phyloP scores from a whole-genome alignment of 2,888 invertebrate genomes.

The Galeopsomyia nigrocyanea region DNA sequence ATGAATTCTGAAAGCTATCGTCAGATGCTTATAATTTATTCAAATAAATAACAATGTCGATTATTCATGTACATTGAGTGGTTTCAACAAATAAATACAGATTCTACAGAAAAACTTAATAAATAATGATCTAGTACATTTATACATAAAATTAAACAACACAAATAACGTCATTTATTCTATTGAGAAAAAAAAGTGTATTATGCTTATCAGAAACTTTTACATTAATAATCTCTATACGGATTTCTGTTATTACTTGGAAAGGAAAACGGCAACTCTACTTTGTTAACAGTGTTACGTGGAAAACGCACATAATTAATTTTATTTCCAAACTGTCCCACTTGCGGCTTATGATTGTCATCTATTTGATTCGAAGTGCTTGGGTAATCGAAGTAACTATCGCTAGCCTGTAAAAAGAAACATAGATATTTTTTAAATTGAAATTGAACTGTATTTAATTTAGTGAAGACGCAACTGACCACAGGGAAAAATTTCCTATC shows the following conservation, averaged over 20 bases:
- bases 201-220: background rate
- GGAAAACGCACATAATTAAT: constrained; percentile 19
- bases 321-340: background rate
- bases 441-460: background rate
- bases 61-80: background rate
- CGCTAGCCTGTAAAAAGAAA: constrained; percentile 14
- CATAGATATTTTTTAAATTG: background rate
- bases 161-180: no score
- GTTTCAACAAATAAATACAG: constrained; percentile 10
- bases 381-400: background rate
- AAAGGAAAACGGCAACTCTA: constrained; percentile 9
- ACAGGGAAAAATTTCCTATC: constrained; percentile 23
- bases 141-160: constrained; percentile 12
- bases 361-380: background rate
- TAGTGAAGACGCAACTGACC: constrained; percentile 4
- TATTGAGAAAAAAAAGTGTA: background rate
- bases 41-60: background rate
- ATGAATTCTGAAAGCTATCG: no score
- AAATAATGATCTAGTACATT: constrained; percentile 4
- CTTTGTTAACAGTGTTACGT: background rate
- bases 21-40: constrained; percentile 6
- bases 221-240: background rate
- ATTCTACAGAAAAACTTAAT: background rate
- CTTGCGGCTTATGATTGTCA: constrained; percentile 10
- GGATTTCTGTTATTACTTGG: constrained; percentile 2